Base-by-base conservation (phyloP, 35 echinoderm and acorn worm species). In the Ophioderma brevispina region DNA sequence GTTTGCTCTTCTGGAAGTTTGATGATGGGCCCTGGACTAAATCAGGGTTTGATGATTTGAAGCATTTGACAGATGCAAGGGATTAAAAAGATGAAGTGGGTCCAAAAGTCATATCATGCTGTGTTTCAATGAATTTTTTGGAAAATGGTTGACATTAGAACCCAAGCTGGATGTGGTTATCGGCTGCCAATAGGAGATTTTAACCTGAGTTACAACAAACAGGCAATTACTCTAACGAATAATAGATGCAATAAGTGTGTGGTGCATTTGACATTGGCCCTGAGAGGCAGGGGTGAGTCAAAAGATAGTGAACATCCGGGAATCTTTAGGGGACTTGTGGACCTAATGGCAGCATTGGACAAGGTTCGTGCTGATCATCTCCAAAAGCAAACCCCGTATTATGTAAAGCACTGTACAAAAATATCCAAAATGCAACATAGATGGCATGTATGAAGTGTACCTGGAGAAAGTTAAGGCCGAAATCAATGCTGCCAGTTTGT, bases 131-230 rank as follows among this genome's bases (percentile, higher is more conserved):
- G 14, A 31, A 38, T 3, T 13, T 41, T 14, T 33, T 23, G 19
- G 41, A 39, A 17, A 43, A 17, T 46, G 4, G n/a, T 46, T 6
- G 19, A 84, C 50, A 70, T 70, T 25, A 13, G 59, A 1, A 70
- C 17, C 3, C 59, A 70, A 25, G 10, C n/a, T 18, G 59, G n/a
- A 15, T 8, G n/a, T 70, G 59, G 6, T 2, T 70, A 70, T 30
- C 15, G 59, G 28, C 4, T 25, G 3, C 3, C 59, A 6, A 30
- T 70, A 2, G 3, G 59, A 25, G 3, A 30, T 6, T 25, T 15
- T 25, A 70, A 84, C 23, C 82, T 34, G 33, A 23, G 82, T 85
- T 85, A 49, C 55, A 55, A 85, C 55, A 55, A 85, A 55, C 37
- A 13, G 82, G 8, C 82, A 85, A 35, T 10, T 85, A 3, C 36